These are phyloP conservation scores for Acrocephalus scirpaceus DNA, from an alignment of 2,797 vertebrate genomes.

Conservation along the genomic window DNA sequence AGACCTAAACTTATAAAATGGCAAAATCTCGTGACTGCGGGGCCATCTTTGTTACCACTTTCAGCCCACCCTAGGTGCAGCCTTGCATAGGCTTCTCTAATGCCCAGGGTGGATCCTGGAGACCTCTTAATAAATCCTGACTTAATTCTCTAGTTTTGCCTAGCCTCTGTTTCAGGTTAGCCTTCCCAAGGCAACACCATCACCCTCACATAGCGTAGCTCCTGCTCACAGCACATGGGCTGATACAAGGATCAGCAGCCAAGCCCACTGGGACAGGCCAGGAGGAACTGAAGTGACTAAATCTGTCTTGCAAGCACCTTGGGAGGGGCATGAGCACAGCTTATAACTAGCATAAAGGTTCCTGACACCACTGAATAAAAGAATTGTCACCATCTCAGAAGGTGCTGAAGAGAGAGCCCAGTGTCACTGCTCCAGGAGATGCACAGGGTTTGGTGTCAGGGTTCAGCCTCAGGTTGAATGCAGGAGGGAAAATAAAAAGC, in stretches of 20 bases:
- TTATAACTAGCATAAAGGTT: background rate
- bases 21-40: too few relatives aligned
- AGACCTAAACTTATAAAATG: too few relatives aligned
- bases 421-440: background rate
- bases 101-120: too few relatives aligned
- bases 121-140: too few relatives aligned
- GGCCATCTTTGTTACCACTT: too few relatives aligned
- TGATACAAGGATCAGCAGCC: background rate
- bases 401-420: background rate
- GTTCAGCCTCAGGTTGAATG: background rate
- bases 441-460: background rate
- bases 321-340: background rate
- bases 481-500: background rate
- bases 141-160: too few relatives aligned
- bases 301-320: slow-evolving; percentile 17
- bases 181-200: background rate
- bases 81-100: too few relatives aligned
- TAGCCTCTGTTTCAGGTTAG: too few relatives aligned
- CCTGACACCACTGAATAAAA: background rate
- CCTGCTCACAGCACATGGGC: background rate
- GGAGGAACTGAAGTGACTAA: slow-evolving; percentile 7
- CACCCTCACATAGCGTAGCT: background rate
- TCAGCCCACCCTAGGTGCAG: too few relatives aligned
- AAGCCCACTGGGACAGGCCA: background rate
- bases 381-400: slow-evolving; percentile 17